These are phyloP conservation scores for Netelia virgata DNA, from an alignment of 2,888 invertebrate genomes.

Conservation along the genomic window DNA sequence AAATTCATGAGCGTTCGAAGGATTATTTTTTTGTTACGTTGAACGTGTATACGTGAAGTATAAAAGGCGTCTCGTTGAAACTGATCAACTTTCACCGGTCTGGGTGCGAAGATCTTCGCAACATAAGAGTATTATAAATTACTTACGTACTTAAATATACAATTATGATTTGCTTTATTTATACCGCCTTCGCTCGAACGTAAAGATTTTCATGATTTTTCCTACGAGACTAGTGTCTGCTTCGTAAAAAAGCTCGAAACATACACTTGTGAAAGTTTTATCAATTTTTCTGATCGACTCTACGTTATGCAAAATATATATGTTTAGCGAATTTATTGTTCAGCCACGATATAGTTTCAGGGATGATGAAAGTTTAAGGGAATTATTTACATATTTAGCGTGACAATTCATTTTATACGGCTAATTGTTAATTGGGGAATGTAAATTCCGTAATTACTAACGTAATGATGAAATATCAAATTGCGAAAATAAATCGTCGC, in stretches of 20 bases:
- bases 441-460: neutral
- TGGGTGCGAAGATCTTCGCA: neutral
- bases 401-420: neutral
- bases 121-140: neutral
- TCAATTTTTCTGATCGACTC: neutral
- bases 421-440: neutral
- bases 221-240: too few relatives aligned
- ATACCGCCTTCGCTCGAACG: neutral
- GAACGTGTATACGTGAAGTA: too few relatives aligned
- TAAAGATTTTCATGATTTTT: neutral
- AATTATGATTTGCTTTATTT: neutral
- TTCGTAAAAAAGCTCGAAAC: neutral
- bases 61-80: neutral
- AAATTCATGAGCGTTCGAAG: too few relatives aligned
- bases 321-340: neutral
- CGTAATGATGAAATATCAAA: neutral
- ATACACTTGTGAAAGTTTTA: neutral
- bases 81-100: conserved; percentile 3
- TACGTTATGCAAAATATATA: neutral
- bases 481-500: neutral
- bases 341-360: neutral
- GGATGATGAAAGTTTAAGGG: neutral
- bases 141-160: neutral
- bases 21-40: too few relatives aligned
- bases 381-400: neutral